Evolutionary conservation across 2,113 vertebrate genomes (phyloP).

Genomic region (Dicrurus megarhynchus): DNA sequence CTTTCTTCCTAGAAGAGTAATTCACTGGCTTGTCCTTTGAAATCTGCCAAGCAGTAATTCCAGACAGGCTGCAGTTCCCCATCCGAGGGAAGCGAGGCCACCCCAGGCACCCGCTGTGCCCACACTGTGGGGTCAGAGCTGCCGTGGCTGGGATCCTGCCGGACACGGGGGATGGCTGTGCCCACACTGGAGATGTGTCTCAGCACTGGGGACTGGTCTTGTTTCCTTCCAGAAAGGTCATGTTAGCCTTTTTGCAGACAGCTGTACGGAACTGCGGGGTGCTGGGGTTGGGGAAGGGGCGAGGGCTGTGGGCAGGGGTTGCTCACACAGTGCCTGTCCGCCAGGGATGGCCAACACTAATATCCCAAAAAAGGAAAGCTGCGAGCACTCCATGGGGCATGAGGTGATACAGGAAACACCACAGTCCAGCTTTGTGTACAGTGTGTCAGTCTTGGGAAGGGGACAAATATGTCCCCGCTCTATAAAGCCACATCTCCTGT

Average conservation of each 20-base stretch:
- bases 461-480: background rate
- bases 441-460: background rate
- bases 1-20: background rate
- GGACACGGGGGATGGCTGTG: background rate
- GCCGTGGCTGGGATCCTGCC: background rate
- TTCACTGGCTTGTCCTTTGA: background rate
- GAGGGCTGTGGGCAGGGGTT: background rate
- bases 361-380: background rate
- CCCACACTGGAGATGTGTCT: fast-evolving
- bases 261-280: fast-evolving
- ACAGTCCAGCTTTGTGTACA: background rate
- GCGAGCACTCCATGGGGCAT: fast-evolving
- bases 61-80: background rate
- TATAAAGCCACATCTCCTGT: background rate
- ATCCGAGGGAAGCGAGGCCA: no score
- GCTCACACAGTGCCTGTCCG: fast-evolving
- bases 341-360: background rate
- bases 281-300: background rate
- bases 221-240: background rate
- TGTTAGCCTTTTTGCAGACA: background rate
- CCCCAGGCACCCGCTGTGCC: background rate
- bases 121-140: background rate
- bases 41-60: background rate
- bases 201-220: fast-evolving
- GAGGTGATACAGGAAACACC: background rate